These are phyloP conservation scores for Mycetomoellerius zeteki DNA, from an alignment of 1,140 invertebrate species.

Conservation along the genomic window DNA sequence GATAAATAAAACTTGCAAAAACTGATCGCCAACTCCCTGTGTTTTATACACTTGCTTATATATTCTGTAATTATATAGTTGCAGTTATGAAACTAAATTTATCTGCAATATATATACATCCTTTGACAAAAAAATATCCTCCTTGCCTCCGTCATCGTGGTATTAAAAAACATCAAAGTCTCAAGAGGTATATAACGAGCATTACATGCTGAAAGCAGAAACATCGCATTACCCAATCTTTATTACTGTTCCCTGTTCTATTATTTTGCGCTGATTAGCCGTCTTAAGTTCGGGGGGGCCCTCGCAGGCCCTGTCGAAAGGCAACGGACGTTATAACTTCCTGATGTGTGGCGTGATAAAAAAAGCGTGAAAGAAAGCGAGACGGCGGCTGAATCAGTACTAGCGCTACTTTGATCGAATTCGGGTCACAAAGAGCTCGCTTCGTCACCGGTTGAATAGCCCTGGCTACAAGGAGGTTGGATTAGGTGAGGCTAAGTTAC, in stretches of 20 bases:
- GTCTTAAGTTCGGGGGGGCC: conserved; percentile 45
- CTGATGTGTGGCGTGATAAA: conserved; percentile 75
- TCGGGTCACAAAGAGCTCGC: conserved; percentile 76
- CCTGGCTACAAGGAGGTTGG: conserved; percentile 76
- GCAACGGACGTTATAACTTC: conserved; percentile 75
- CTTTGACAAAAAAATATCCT: neutral
- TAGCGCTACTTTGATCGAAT: conserved; percentile 68
- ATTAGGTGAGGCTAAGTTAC: conserved; percentile 83
- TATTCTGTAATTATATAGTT: neutral
- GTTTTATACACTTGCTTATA: neutral
- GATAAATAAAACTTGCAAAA: neutral
- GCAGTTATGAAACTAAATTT: neutral
- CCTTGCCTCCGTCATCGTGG: neutral
- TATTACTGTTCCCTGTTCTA: neutral
- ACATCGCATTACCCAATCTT: neutral
- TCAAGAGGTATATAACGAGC: neutral
- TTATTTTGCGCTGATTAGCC: conserved; percentile 64
- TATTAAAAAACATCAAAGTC: neutral
- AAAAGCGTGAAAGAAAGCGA: conserved; percentile 72
- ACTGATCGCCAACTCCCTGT: neutral
- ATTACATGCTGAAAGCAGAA: neutral
- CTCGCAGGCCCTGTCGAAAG: conserved; percentile 44
- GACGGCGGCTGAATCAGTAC: conserved; percentile 70
- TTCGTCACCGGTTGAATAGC: conserved; percentile 81
- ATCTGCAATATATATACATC: neutral